Evolutionary conservation across 2,113 vertebrate genomes (phyloP).

Genomic region (Melospiza georgiana): DNA sequence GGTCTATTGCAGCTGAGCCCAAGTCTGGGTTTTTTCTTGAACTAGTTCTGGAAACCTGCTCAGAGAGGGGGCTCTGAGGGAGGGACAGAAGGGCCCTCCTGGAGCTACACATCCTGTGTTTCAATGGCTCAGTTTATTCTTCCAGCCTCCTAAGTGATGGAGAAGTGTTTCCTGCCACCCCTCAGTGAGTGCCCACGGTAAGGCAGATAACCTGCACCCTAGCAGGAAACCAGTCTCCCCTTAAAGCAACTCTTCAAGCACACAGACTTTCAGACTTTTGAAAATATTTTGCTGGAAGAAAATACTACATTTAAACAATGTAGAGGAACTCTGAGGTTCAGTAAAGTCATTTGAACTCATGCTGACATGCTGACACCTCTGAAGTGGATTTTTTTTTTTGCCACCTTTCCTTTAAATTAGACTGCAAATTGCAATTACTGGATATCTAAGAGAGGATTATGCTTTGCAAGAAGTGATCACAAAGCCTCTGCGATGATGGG

Average conservation of each 20-base stretch:
- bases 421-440: not conserved
- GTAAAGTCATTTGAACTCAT: not conserved
- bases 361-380: not conserved
- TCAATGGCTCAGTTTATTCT: not conserved
- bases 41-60: not conserved
- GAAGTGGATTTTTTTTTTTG: not conserved
- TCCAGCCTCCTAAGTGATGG: not conserved
- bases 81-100: not conserved
- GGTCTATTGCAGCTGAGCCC: not conserved
- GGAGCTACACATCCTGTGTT: fast-evolving
- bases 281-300: not conserved
- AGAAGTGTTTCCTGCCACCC: not conserved
- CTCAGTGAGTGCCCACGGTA: not conserved
- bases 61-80: not conserved
- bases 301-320: not conserved
- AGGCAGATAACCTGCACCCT: not conserved
- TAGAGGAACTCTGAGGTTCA: not conserved
- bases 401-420: not conserved
- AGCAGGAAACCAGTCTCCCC: not conserved
- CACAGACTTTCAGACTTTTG: not conserved
- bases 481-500: not conserved
- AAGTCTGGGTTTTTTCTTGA: not conserved
- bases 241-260: not conserved
- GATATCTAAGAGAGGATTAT: not conserved
- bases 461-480: not conserved